Evolutionary conservation across 2,113 vertebrate species (phyloP).

Genomic region (Chlorocebus sabaeus): DNA sequence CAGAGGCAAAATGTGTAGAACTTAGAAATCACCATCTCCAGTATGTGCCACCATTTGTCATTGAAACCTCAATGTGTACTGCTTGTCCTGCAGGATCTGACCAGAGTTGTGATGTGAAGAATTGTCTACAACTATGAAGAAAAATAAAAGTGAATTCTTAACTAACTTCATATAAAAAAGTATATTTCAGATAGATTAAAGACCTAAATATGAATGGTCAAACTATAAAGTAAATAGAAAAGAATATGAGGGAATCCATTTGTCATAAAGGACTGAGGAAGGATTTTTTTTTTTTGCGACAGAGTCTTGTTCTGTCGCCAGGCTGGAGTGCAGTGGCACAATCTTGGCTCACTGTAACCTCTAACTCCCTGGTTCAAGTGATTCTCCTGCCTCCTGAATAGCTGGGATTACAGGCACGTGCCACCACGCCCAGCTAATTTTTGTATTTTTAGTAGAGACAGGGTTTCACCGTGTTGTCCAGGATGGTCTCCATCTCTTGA

Average conservation of each 20-base stretch:
- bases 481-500: not conserved
- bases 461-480: not conserved
- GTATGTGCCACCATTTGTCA: not conserved
- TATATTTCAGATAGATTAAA: not conserved
- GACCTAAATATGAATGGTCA: not conserved
- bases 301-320: not conserved
- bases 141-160: not conserved
- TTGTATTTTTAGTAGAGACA: not conserved
- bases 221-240: constrained; percentile 6
- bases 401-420: not conserved
- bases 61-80: not conserved
- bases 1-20: not conserved
- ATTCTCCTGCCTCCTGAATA: not conserved
- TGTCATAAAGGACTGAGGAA: not conserved
- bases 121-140: not conserved
- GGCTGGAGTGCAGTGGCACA: not conserved
- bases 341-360: not conserved
- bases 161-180: not conserved
- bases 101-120: not conserved
- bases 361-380: not conserved
- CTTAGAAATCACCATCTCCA: not conserved
- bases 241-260: not conserved
- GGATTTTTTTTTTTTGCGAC: not conserved
- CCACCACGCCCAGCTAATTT: not conserved
- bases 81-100: not conserved